These are phyloP conservation scores for Petrocephalus microphthalmus DNA, from an alignment of 2,113 vertebrate species.

Conservation along the genomic window DNA sequence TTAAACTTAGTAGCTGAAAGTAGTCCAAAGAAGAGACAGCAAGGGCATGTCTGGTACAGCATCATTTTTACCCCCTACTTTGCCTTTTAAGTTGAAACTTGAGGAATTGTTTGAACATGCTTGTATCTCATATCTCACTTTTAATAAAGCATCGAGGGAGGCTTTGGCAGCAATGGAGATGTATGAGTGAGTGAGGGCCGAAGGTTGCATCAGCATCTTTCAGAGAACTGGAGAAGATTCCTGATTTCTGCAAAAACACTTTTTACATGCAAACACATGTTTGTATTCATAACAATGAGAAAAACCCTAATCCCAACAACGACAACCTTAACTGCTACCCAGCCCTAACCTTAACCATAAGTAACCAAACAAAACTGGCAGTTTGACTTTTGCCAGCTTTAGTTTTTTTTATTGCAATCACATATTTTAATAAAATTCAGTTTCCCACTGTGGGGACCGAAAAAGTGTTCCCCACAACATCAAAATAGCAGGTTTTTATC, in stretches of 20 bases:
- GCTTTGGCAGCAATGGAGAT: not conserved
- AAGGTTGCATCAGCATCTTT: slow-evolving; percentile 9
- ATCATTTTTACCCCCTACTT: slow-evolving; percentile 4
- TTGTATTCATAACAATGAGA: not conserved
- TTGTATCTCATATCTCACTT: slow-evolving; percentile 8
- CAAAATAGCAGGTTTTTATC: too few species aligned
- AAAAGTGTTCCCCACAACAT: not conserved
- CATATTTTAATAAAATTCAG: not conserved
- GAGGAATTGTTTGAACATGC: slow-evolving; percentile 22
- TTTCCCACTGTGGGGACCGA: not conserved
- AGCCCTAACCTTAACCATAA: too few species aligned
- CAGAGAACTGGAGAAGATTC: not conserved
- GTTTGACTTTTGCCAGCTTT: not conserved
- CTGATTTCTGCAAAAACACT: not conserved
- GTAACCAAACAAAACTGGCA: too few species aligned
- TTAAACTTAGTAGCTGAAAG: not conserved
- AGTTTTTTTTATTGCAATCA: not conserved
- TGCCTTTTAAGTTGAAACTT: slow-evolving; percentile 18
- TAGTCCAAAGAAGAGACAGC: not conserved
- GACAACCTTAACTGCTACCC: too few species aligned
- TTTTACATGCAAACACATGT: not conserved
- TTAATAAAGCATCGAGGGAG: slow-evolving; percentile 18
- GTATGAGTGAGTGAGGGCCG: not conserved
- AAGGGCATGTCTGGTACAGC: not conserved
- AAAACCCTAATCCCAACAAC: too few species aligned